Percentiles rank a stretch among this genome's conserved stretches.
Evolutionary conservation across 2,888 invertebrate species (phyloP).

Genomic region (Lasioglossum zephyrum): DNA sequence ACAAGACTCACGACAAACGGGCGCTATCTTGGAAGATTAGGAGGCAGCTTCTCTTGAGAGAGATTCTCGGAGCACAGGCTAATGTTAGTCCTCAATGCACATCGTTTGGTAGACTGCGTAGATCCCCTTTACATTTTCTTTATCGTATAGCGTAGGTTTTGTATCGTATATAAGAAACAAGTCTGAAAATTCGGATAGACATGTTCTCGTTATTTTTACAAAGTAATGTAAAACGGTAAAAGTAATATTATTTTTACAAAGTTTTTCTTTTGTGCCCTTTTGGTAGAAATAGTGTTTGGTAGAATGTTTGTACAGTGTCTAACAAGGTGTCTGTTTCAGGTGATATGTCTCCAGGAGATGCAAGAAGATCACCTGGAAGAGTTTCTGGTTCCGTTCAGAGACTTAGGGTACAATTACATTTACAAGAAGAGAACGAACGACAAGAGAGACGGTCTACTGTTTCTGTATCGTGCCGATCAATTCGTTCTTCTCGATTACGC

Average conservation of each 20-base stretch:
- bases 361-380: slow-evolving; percentile 90
- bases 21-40: slow-evolving; percentile 90
- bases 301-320: not conserved
- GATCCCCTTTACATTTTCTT: not conserved
- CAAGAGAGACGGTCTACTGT: slow-evolving; percentile 95
- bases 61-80: slow-evolving; percentile 86
- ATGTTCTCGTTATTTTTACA: too few relatives aligned
- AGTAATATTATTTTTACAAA: too few relatives aligned
- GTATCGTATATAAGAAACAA: too few relatives aligned
- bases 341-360: slow-evolving; percentile 96
- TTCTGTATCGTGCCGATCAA: slow-evolving; percentile 90
- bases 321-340: slow-evolving; percentile 84
- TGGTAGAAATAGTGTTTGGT: not conserved
- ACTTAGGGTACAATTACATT: slow-evolving; percentile 89
- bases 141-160: not conserved
- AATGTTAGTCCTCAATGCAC: slow-evolving; percentile 86
- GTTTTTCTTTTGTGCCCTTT: not conserved
- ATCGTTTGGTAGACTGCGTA: not conserved
- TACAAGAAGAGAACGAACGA: slow-evolving; percentile 94
- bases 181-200: too few relatives aligned
- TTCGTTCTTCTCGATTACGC: slow-evolving; percentile 89
- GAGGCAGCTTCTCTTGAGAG: slow-evolving; percentile 86
- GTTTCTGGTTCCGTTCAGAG: slow-evolving; percentile 86
- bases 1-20: slow-evolving; percentile 86
- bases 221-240: too few relatives aligned